A percentile compares a stretch with the other conserved stretches of the same genome.
Conservation (phyloP, 2,797 vertebrate species). For the Dendrocincla fuliginosa region DNA sequence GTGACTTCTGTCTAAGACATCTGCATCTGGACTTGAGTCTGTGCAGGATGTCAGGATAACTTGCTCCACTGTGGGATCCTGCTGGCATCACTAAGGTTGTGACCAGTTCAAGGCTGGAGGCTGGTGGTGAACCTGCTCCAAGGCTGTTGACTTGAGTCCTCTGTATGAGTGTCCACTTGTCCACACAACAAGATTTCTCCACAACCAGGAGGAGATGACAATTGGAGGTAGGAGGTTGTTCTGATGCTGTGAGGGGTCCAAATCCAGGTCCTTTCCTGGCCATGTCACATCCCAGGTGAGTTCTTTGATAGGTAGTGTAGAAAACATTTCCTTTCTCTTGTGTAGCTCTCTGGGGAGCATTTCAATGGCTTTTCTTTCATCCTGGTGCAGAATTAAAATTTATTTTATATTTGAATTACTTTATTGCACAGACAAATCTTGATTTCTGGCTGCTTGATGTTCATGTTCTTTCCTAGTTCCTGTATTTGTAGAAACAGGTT, state of each 20-base stretch:
- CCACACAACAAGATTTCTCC: background rate
- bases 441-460: background rate
- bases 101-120: background rate
- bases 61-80: too few species aligned
- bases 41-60: background rate
- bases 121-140: background rate
- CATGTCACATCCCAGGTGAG: background rate
- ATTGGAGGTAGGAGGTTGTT: background rate
- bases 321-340: background rate
- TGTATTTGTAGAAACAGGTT: background rate
- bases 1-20: background rate
- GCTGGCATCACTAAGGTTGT: background rate
- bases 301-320: background rate
- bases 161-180: background rate
- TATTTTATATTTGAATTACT: background rate
- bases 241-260: background rate
- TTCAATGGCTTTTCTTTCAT: background rate
- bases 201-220: background rate
- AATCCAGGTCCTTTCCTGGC: background rate
- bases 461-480: background rate
- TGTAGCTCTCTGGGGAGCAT: background rate
- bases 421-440: background rate
- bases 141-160: background rate
- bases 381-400: background rate
- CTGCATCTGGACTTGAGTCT: background rate